Base-by-base conservation (phyloP, 2,113 vertebrate species). In the Thalassoma bifasciatum region DNA sequence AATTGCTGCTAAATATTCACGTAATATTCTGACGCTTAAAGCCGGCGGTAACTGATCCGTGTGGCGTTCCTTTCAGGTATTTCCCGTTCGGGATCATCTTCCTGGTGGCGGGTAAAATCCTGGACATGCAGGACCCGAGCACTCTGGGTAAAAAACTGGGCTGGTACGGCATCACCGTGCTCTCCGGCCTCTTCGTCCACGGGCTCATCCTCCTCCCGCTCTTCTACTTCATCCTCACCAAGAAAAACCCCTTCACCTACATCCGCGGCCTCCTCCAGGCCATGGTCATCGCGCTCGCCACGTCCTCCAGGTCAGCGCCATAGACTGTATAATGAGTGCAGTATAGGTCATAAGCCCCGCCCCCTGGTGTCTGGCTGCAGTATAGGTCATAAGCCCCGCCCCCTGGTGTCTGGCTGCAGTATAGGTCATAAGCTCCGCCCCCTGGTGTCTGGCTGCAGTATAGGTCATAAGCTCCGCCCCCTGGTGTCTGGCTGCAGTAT, bases 51-150 rank as follows among this genome's bases (percentile, higher is more conserved):
- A n/a, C n/a, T n/a, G n/a, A n/a, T n/a, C 42, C 11, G 42, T 12
- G 12, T 59, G 37, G 10, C 7, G 44, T 58, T 26, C 16, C 9
- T 11, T 49, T 26, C 85, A 97, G 96, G 96, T 96, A 97, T 81
- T 97, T 97, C 64, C 96, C 96, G 2, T 96, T 97, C 2, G 96
- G 96, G 19, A 97, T 97, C 40, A 90, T 96, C 52, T 96, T 97
- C 80, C 93, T 97, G 69, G 95, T 97, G 5, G 95, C 96, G 2
- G 96, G 95, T 0, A 97, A 97, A 91, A 96, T 97, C 82, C 71
- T 96, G 91, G 96, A 97, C 85, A 97, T 96, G 95, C 94, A 94
- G 49, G 95, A 97, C 30, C 96, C 95, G 0, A 90, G 82, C 0
- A 90, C 93, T 0, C 87, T 93, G 36, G 95, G 95, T 0, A 93